Conservation (phyloP, 2,797 vertebrate species). For the Kryptopterus vitreolus region DNA sequence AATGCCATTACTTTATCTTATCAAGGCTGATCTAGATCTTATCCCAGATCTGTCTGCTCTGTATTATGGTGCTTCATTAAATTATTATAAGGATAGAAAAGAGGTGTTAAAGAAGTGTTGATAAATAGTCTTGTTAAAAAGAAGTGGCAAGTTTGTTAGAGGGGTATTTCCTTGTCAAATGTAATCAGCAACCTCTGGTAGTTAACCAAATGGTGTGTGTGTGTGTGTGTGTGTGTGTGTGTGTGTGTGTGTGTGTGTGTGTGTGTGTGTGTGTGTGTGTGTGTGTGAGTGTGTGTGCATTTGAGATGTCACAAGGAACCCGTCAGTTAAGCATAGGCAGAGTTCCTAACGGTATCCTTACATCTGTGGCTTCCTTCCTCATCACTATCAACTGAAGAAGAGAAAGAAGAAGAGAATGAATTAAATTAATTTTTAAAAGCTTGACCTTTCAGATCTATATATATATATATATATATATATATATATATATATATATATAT, state of each 20-base stretch:
- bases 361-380: constrained; percentile 60
- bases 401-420: constrained; percentile 8
- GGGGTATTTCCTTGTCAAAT: constrained; percentile 21
- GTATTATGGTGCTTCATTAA: neutral
- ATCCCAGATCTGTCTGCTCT: neutral
- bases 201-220: constrained; percentile 23
- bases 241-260: constrained; percentile 27
- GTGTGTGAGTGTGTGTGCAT: neutral
- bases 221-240: constrained; percentile 21
- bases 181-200: constrained; percentile 26
- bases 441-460: neutral
- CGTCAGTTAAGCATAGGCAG: constrained; percentile 49
- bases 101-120: neutral
- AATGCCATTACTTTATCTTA: neutral
- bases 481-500: too few species aligned
- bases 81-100: neutral
- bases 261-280: constrained; percentile 4
- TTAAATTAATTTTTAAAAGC: neutral
- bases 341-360: constrained; percentile 56
- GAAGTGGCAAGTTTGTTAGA: neutral
- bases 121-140: neutral
- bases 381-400: constrained; percentile 38
- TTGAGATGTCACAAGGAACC: constrained; percentile 45
- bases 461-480: neutral
- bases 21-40: neutral